Evolutionary conservation across 2,888 invertebrate genomes (phyloP).

Genomic region (Argyra leucocephala): DNA sequence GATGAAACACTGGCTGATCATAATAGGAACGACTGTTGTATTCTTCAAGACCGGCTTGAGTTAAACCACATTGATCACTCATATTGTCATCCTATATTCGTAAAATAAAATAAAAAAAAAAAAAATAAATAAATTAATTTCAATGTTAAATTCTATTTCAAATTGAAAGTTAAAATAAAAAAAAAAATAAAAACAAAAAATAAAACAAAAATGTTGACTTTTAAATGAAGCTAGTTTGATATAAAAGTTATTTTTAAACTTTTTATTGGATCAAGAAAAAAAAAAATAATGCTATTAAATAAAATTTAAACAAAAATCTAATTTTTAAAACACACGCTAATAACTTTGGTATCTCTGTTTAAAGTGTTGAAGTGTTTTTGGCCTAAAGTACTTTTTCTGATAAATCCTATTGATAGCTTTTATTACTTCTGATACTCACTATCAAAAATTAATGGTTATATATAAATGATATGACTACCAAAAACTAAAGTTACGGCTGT

Average conservation of each 20-base stretch:
- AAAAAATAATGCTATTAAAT: not conserved
- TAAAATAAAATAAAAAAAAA: constrained; percentile 15
- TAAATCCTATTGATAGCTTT: not conserved
- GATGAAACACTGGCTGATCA: constrained; percentile 49
- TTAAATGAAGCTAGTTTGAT: not conserved
- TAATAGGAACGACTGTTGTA: constrained; percentile 59
- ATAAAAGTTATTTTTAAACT: not conserved
- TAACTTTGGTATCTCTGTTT: too few species aligned
- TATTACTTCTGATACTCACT: not conserved
- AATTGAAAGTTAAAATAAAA: not conserved
- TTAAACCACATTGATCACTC: constrained; percentile 44
- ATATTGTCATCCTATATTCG: constrained; percentile 38
- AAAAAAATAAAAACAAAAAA: not conserved
- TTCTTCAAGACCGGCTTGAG: constrained; percentile 61
- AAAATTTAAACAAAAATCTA: not conserved
- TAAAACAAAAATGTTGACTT: not conserved
- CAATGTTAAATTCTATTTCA: not conserved
- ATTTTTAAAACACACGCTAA: not conserved
- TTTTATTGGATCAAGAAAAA: not conserved
- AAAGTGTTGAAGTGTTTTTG: too few species aligned
- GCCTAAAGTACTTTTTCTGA: too few species aligned
- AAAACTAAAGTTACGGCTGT: too few species aligned
- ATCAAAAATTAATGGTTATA: too few species aligned
- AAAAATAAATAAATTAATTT: constrained; percentile 9
- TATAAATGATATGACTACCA: too few species aligned